Conservation (phyloP, 2,888 invertebrate species). For the Synergus umbraculus region DNA sequence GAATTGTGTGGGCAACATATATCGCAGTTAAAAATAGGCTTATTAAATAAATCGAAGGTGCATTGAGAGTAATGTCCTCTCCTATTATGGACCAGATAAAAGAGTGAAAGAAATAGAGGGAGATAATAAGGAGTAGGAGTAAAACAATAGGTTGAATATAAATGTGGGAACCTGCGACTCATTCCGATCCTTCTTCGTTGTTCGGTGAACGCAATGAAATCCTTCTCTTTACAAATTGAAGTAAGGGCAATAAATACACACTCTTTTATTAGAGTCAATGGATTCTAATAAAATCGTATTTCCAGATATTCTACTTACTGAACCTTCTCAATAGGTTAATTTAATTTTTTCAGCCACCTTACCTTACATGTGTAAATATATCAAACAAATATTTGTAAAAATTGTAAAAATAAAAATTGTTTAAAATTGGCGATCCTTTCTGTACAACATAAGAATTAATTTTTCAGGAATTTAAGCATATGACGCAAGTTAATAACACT, state of each 20-base stretch:
- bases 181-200: constrained; percentile 66
- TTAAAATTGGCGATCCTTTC: neutral
- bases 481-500: constrained; percentile 26
- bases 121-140: constrained; percentile 55
- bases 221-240: constrained; percentile 1
- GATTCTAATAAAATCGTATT: neutral
- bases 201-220: constrained; percentile 59
- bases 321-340: neutral
- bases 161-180: constrained; percentile 73
- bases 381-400: too few relatives aligned
- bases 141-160: constrained; percentile 75
- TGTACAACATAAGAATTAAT: constrained; percentile 6
- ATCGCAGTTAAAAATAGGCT: neutral
- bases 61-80: constrained; percentile 74
- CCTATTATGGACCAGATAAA: constrained; percentile 59
- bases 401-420: neutral
- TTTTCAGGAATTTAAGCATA: constrained; percentile 6
- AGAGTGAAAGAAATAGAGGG: constrained; percentile 52
- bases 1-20: too few relatives aligned
- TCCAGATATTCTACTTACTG: neutral
- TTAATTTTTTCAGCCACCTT: too few relatives aligned
- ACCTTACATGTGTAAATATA: too few relatives aligned
- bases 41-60: constrained; percentile 66
- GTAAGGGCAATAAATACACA: neutral
- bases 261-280: neutral